Conservation (phyloP, 2,797 vertebrate species). For the Hypotaenidia philippensis region DNA sequence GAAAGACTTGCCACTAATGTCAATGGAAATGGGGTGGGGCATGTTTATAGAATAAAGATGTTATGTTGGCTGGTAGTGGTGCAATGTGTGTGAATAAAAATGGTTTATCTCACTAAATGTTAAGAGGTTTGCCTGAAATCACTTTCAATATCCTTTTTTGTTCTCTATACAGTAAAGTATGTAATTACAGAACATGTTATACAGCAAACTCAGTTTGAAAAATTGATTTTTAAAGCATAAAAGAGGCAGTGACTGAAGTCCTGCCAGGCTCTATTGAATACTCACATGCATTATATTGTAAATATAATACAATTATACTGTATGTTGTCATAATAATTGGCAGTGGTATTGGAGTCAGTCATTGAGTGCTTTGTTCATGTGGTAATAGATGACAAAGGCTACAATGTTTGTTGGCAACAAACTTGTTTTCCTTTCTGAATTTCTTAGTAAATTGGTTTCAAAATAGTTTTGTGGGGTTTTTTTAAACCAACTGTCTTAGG, state of each 20-base stretch:
- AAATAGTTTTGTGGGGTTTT: conserved; percentile 18
- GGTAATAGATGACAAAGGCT: conserved; percentile 38
- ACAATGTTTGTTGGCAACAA: conserved; percentile 37
- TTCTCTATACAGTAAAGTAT: conserved; percentile 28
- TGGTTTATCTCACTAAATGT: conserved; percentile 29
- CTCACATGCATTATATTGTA: conserved; percentile 32
- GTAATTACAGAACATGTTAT: conserved; percentile 5
- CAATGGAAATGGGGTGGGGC: neutral
- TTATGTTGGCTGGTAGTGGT: neutral
- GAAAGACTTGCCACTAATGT: neutral
- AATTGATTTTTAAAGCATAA: conserved; percentile 52
- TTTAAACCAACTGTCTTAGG: neutral
- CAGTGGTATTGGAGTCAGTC: conserved; percentile 22
- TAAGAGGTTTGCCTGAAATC: conserved; percentile 35
- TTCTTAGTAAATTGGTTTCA: conserved; percentile 47
- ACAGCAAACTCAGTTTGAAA: conserved; percentile 1
- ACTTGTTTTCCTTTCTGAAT: conserved; percentile 49
- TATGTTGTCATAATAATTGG: conserved; percentile 68
- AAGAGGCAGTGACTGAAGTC: conserved; percentile 64
- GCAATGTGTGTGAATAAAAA: conserved; percentile 9
- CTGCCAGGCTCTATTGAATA: conserved; percentile 36
- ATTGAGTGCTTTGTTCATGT: conserved; percentile 52
- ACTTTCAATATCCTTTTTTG: conserved; percentile 30
- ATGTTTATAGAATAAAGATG: neutral
- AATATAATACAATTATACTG: conserved; percentile 46